phyloP scores from a whole-genome alignment of 2,888 invertebrate genomes.

The Acronicta psi region DNA sequence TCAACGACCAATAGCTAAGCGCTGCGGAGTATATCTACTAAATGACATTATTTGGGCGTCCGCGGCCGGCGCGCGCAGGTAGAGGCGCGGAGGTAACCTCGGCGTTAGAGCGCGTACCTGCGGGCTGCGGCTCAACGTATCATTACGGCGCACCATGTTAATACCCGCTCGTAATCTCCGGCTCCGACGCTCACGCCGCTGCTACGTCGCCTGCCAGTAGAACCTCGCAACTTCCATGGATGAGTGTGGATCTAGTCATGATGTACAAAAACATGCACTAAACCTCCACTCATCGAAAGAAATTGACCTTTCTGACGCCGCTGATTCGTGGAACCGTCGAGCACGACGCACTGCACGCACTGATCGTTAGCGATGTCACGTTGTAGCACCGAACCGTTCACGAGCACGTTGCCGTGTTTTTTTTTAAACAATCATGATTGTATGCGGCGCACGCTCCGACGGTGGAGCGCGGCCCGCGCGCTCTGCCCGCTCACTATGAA shows the following conservation, averaged over 20 bases:
- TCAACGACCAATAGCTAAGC: conserved; percentile 73
- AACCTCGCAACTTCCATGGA: conserved; percentile 91
- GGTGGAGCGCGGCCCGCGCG: conserved; percentile 72
- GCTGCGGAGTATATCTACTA: conserved; percentile 77
- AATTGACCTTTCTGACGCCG: conserved; percentile 81
- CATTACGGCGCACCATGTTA: conserved; percentile 81
- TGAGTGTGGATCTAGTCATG: conserved; percentile 95
- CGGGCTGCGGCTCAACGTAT: conserved; percentile 81
- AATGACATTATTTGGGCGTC: conserved; percentile 78
- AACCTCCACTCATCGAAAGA: conserved; percentile 93
- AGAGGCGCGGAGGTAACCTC: conserved; percentile 73
- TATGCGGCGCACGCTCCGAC: conserved; percentile 64
- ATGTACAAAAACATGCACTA: conserved; percentile 91
- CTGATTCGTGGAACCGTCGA: conserved; percentile 66
- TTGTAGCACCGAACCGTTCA: conserved; percentile 81
- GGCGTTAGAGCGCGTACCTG: conserved; percentile 74
- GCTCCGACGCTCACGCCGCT: conserved; percentile 62
- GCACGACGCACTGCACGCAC: conserved; percentile 85
- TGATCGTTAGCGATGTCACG: conserved; percentile 83
- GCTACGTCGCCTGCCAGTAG: conserved; percentile 69
- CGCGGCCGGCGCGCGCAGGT: conserved; percentile 71
- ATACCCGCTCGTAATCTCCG: conserved; percentile 76
- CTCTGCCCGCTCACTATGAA: conserved; percentile 81
- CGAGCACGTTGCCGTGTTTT: conserved; percentile 84
- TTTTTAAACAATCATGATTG: conserved; percentile 70